Base-by-base conservation (phyloP, 2,113 vertebrate species). In the Anoplopoma fimbria region DNA sequence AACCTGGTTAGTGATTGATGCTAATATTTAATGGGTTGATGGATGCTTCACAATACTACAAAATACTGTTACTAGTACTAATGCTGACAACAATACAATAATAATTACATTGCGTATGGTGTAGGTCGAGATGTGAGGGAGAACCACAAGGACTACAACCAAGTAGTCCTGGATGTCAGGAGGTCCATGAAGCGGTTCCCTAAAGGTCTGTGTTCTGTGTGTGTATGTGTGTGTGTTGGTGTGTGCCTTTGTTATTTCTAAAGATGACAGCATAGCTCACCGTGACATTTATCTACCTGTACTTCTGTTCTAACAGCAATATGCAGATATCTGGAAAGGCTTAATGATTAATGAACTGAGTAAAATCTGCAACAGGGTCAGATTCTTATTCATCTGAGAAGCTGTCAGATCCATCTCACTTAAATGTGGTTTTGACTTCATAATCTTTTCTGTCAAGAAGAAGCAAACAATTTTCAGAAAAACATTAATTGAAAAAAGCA, bases 131-230 rank as follows among this genome's bases (percentile, higher is more conserved):
- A 93, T 92, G 89, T 94, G 62, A 88, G 95, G 14, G 89, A 94
- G 77, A 91, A 91, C 88, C 96, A 96, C 89, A 95, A 94, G 61
- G 96, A 97, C 87, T 95, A 90, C 84, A 95, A 95, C 86, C 96
- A 97, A 89, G 96, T 97, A 36, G 87, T 95, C 33, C 89, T 97
- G 75, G 96, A 97, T 79, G 96, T 97, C 72, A 91, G 89, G 14
- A 94, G 96, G 61, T 97, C 96, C 14, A 88, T 95, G 85, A 94
- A 95, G 58, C 91, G 96, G 17, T 97, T 97, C 64, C 96, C 96
- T 0, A 93, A 90, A 94, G 94, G 96, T 96, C 51, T 27, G 31
- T 75, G 4, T 55, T 78, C 33, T 19, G 96, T 96, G 96, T 96
- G 57, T 25, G n/a, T 75, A 3, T 49, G 21, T 49, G 36, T 53